Evolutionary conservation across 2,888 invertebrate species (phyloP).

Genomic region (Branchellion lobata): DNA sequence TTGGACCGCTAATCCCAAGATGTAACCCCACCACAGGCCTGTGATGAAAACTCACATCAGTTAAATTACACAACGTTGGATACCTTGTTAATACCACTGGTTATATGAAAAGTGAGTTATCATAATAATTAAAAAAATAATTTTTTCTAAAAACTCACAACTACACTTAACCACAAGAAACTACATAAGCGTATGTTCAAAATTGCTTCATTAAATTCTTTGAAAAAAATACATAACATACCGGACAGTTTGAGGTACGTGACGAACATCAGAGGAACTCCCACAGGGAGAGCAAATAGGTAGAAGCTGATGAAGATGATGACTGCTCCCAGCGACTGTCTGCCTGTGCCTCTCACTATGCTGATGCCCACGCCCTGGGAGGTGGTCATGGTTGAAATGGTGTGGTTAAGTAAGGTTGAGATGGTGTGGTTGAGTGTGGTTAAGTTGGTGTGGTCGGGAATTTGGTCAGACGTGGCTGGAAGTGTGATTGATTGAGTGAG

Average conservation of each 20-base stretch:
- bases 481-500: no score
- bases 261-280: slow-evolving; percentile 52
- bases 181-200: no score
- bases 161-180: no score
- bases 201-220: no score
- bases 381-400: no score
- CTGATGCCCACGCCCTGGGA: slow-evolving; percentile 53
- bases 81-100: no score
- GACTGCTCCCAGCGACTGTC: slow-evolving; percentile 52
- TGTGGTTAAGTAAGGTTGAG: background rate
- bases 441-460: no score
- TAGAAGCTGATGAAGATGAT: slow-evolving; percentile 52
- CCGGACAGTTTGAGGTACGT: slow-evolving; percentile 51
- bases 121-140: no score
- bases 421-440: no score
- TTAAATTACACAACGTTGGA: background rate
- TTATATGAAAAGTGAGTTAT: no score
- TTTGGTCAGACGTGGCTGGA: no score
- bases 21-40: slow-evolving; percentile 53
- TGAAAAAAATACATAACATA: no score
- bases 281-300: slow-evolving; percentile 51
- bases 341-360: slow-evolving; percentile 53
- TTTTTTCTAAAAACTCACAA: background rate
- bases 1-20: slow-evolving; percentile 50
- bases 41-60: background rate